Evolutionary conservation across 1,140 invertebrate species (phyloP), one percentile per base, ranked within the genome.

Genomic region (Alviniconcha marisindica): DNA sequence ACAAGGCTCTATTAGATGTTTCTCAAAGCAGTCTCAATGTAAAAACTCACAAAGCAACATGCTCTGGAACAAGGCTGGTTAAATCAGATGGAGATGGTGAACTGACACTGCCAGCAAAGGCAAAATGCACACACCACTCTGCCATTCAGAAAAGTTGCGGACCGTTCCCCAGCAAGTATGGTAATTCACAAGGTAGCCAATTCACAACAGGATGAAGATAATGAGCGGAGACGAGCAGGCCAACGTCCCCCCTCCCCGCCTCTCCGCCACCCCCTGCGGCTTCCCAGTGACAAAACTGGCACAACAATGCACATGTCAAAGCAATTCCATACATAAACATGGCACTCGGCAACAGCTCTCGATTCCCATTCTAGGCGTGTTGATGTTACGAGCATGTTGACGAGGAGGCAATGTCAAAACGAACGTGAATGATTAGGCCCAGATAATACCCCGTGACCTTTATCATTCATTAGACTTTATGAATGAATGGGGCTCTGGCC

Each of bases 401-500:
- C 69, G 69, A 71, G 69, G 36, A 71, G 40, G 33, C 28, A 24
- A 66, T 28, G 63, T 66, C 63, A 66, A 66, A 66, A 28, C 7
- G 33, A 40, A 40, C 78, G 54, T 80, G 56, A 80, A 80, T 80
- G 56, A 63, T 38, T 15, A 33, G 60, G 40, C 24, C 40, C 14
- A 69, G 78, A 80, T 80, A 56, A 66, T 60, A 66, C 78, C 40
- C n/a, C 78, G 78, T 69, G 78, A 80, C 78, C 78, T 80, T 66
- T 80, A 80, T 80, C 78, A 80, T 80, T 80, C 78, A 80, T 80
- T 80, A 80, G 78, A 80, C 56, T 80, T 80, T 80, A 80, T 80
- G 78, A 80, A 78, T 78, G 77, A 78, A 80, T 44, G 60, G 36
- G 56, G 56, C 56, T 24, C 40, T 12, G 15, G 38, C 10, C 60